Conservation (phyloP, 2,888 invertebrate species). For the Deilephila porcellus region DNA sequence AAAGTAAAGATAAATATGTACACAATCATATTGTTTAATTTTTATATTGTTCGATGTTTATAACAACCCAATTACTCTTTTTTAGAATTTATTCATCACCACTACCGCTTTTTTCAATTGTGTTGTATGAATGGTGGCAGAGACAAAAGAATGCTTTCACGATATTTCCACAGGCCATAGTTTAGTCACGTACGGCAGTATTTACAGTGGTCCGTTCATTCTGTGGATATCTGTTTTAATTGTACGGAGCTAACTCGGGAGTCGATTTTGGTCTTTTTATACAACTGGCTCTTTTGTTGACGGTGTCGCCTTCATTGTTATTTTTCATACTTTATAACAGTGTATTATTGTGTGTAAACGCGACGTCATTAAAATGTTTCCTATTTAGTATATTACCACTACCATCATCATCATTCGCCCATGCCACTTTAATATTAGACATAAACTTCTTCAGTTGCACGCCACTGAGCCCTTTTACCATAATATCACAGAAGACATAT, state of each 20-base stretch:
- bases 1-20: not conserved
- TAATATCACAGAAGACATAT: no score
- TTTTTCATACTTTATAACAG: not conserved
- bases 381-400: no score
- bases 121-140: constrained; percentile 13
- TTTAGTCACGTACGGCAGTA: constrained; percentile 42
- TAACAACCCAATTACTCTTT: constrained; percentile 11
- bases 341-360: not conserved
- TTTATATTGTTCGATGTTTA: constrained; percentile 1
- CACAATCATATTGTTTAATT: not conserved
- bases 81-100: constrained; percentile 18
- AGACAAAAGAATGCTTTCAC: constrained; percentile 16
- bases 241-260: constrained; percentile 32
- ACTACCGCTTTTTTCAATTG: constrained; percentile 12
- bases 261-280: constrained; percentile 28
- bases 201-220: constrained; percentile 44
- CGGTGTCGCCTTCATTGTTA: not conserved
- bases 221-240: constrained; percentile 41
- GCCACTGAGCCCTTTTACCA: no score
- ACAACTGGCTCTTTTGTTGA: constrained; percentile 31
- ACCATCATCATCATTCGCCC: no score
- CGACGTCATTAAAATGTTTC: not conserved
- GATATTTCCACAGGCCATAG: constrained; percentile 34
- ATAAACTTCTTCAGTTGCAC: no score
- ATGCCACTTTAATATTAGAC: no score